A percentile compares a stretch with the other conserved stretches of the same genome.
These are phyloP conservation scores for Chionodraco myersi DNA, from an alignment of 2,113 vertebrate species.

Conservation along the genomic window DNA sequence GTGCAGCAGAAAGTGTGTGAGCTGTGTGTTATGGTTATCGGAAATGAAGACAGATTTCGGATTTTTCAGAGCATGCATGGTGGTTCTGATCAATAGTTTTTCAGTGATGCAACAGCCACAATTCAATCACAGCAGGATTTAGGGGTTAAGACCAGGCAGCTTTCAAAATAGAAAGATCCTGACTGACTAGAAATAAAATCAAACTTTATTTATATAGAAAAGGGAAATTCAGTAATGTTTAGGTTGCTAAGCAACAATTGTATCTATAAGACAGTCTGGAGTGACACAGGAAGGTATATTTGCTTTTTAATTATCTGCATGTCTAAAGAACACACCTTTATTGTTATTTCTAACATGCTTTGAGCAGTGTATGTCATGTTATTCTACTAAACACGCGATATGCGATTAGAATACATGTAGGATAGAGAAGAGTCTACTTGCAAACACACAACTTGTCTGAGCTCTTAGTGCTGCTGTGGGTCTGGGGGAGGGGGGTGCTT, in stretches of 20 bases:
- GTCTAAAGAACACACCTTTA: neutral
- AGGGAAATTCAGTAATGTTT: neutral
- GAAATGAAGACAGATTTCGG: conserved; percentile 4
- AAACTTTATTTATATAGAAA: too few species aligned
- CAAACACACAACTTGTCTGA: conserved; percentile 4
- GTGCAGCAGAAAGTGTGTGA: neutral
- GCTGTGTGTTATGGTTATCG: conserved; percentile 1
- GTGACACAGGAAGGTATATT: too few species aligned
- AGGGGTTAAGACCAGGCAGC: neutral
- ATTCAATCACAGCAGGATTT: conserved; percentile 31
- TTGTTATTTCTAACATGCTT: too few species aligned
- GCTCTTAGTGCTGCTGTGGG: conserved; percentile 42
- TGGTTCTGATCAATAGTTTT: conserved; percentile 40
- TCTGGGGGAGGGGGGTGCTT: conserved; percentile 48
- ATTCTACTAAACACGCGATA: too few species aligned
- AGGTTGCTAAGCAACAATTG: neutral
- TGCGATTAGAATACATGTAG: neutral
- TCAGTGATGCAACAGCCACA: conserved; percentile 31
- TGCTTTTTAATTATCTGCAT: neutral
- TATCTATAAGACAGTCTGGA: neutral
- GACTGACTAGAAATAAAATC: too few species aligned
- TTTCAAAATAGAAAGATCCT: neutral
- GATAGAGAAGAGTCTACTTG: conserved; percentile 4
- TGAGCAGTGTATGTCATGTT: too few species aligned
- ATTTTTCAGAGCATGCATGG: conserved; percentile 9